These are phyloP conservation scores for Micrasema minimum DNA, from an alignment of 1,140 invertebrate genomes.

Conservation along the genomic window DNA sequence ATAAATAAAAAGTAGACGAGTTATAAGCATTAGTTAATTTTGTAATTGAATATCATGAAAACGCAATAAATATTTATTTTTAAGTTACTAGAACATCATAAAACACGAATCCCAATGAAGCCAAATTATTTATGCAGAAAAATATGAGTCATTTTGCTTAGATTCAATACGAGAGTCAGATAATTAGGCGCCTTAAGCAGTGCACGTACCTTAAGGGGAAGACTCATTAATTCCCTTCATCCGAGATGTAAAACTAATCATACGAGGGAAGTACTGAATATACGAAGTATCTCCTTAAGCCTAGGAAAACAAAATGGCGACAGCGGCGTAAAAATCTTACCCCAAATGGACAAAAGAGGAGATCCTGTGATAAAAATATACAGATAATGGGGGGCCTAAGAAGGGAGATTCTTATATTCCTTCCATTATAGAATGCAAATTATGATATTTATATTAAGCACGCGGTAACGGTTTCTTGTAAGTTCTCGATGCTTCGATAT, in stretches of 20 bases:
- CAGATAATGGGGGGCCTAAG: constrained; percentile 36
- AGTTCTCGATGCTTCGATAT: background rate
- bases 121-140: too few species aligned
- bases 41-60: too few species aligned
- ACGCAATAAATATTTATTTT: too few species aligned
- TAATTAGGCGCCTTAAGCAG: constrained; percentile 31
- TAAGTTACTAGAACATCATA: too few species aligned
- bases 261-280: constrained; percentile 12
- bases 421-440: constrained; percentile 50
- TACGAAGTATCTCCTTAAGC: constrained; percentile 12
- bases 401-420: constrained; percentile 18
- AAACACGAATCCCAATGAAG: too few species aligned
- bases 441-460: constrained; percentile 47
- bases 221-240: constrained; percentile 30
- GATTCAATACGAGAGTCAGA: constrained; percentile 3
- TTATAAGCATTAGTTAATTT: too few species aligned
- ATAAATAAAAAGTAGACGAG: too few species aligned
- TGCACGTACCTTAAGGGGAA: constrained; percentile 3
- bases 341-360: constrained; percentile 27
- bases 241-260: constrained; percentile 38
- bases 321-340: constrained; percentile 8
- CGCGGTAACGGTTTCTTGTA: constrained; percentile 26
- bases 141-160: constrained; percentile 4
- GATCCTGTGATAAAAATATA: constrained; percentile 22
- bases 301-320: constrained; percentile 2